A percentile compares a stretch with the other conserved stretches of the same genome.
These are phyloP conservation scores for Thereva unica DNA, from an alignment of 2,888 invertebrate species.

Conservation along the genomic window DNA sequence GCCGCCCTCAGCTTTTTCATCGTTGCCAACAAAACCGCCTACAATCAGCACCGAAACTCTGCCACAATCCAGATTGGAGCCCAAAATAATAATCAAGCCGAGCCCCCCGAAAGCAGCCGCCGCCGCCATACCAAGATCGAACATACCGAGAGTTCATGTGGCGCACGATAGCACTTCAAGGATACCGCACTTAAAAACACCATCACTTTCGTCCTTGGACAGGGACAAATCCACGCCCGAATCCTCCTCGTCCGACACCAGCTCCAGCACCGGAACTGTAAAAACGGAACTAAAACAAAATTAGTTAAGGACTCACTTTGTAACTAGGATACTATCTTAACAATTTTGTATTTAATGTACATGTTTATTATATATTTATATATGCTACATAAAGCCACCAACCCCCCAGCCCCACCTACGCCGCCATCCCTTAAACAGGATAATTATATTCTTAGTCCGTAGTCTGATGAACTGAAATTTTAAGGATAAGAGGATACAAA, in stretches of 20 bases:
- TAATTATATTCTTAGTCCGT: too few relatives aligned
- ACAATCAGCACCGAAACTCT: not conserved
- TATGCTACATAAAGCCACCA: too few relatives aligned
- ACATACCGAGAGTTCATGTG: constrained; percentile 39
- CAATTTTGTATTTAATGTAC: too few relatives aligned
- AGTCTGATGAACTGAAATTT: too few relatives aligned
- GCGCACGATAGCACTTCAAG: constrained; percentile 33
- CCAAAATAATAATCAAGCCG: constrained; percentile 41
- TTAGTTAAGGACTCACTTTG: not conserved
- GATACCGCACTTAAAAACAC: constrained; percentile 32
- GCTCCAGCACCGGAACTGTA: constrained; percentile 56
- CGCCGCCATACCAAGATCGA: constrained; percentile 18
- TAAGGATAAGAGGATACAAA: too few relatives aligned
- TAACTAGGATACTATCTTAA: too few relatives aligned
- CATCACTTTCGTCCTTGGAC: constrained; percentile 41
- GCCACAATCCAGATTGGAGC: constrained; percentile 13
- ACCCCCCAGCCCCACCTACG: too few relatives aligned
- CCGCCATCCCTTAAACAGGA: too few relatives aligned
- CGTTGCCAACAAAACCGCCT: not conserved
- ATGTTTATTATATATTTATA: too few relatives aligned
- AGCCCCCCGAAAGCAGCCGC: constrained; percentile 27
- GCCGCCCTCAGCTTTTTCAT: constrained; percentile 36
- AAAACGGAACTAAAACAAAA: constrained; percentile 55
- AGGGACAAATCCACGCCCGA: constrained; percentile 40
- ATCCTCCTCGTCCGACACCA: constrained; percentile 47